phyloP scores from a whole-genome alignment of 2,888 invertebrate species.

The Kuschelorhynchus macadamiae region DNA sequence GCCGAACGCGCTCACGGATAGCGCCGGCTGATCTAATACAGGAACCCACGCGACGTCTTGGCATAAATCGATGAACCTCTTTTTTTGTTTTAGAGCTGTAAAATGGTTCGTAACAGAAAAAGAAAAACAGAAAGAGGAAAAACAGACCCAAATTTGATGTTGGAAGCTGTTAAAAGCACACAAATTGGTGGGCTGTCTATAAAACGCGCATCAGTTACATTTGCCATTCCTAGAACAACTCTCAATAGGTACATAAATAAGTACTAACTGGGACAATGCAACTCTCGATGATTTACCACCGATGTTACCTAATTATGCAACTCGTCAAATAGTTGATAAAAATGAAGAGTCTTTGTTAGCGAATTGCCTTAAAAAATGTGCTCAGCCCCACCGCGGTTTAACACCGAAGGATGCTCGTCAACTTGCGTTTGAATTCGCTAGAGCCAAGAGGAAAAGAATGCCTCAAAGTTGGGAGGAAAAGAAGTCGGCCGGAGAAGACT shows the following conservation, averaged over 20 bases:
- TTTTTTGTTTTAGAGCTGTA: too few relatives aligned
- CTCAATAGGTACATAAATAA: conserved; percentile 5
- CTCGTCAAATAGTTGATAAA: conserved; percentile 4
- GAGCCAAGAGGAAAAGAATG: conserved; percentile 6
- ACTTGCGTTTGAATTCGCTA: not conserved
- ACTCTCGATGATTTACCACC: conserved; percentile 17
- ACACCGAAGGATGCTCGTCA: conserved; percentile 11
- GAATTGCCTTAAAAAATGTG: conserved; percentile 24
- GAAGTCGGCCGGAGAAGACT: not conserved
- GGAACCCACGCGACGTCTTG: too few relatives aligned
- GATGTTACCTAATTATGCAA: conserved; percentile 7
- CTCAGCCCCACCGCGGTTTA: conserved; percentile 12
- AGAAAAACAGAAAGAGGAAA: too few relatives aligned
- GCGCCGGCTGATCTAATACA: too few relatives aligned
- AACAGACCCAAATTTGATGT: conserved; percentile 1
- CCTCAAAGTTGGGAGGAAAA: conserved; percentile 12
- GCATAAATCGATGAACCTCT: too few relatives aligned
- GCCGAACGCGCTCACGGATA: too few relatives aligned
- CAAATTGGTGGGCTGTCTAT: conserved; percentile 5
- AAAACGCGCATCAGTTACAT: conserved; percentile 10
- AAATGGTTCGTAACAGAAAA: too few relatives aligned
- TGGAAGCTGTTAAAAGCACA: conserved; percentile 15
- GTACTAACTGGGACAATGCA: conserved; percentile 20
- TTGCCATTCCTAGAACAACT: not conserved
- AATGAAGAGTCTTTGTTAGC: conserved; percentile 24